Conservation (phyloP, 2,113 vertebrate genomes). For the Lagopus leucura region DNA sequence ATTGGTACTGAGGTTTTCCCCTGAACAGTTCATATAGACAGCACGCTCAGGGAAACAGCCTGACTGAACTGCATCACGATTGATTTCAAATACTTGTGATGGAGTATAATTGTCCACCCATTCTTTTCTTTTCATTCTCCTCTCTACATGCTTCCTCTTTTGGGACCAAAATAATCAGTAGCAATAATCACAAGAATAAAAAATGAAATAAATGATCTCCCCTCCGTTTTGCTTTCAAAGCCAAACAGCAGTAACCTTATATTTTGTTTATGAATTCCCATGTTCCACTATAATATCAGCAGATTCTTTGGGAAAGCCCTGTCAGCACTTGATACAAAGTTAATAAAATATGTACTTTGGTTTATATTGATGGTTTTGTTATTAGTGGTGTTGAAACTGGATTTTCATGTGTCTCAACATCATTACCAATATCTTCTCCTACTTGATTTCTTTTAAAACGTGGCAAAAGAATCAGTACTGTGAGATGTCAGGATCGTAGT, state of each 20-base stretch:
- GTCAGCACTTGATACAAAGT: neutral
- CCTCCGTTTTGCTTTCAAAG: neutral
- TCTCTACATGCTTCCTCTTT: constrained; percentile 9
- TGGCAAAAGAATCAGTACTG: neutral
- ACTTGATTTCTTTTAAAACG: neutral
- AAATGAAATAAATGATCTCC: neutral
- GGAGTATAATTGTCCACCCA: constrained; percentile 41
- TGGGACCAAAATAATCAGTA: constrained; percentile 32
- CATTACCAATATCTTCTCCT: neutral
- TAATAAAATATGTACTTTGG: neutral
- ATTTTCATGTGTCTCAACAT: neutral
- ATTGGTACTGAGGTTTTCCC: constrained; percentile 51
- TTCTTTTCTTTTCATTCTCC: constrained; percentile 40
- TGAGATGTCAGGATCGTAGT: neutral
- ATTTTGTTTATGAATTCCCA: neutral
- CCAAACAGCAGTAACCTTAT: neutral
- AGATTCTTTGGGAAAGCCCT: neutral
- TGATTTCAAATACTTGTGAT: constrained; percentile 64
- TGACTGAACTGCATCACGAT: neutral
- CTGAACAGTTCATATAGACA: constrained; percentile 36
- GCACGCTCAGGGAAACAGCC: constrained; percentile 29
- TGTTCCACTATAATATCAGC: neutral
- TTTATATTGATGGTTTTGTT: neutral
- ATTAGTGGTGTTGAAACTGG: neutral
- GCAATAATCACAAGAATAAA: constrained; percentile 7